Evolutionary conservation across 2,888 invertebrate genomes (phyloP), one percentile per base, ranked within the genome.

Genomic region (Drosophila falleni): DNA sequence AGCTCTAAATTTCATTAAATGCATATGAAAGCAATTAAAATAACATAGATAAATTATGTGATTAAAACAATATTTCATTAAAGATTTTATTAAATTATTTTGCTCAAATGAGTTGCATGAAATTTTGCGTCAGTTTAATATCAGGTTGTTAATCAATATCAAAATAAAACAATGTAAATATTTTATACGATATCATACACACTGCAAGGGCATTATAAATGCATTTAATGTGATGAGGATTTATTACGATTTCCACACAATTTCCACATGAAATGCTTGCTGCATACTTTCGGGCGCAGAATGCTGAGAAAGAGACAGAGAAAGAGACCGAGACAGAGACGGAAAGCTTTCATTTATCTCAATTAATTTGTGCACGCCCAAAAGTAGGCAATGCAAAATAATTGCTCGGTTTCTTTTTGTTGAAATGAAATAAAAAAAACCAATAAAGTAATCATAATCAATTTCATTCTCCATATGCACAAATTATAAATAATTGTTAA

Each of bases 401-500:
- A 31, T 19, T 26, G 39, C 16, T 29, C 3, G 31, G 16, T 13
- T 37, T 26, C 15, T 26, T 19, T 5, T 46, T 29, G 3, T 29
- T 29, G 10, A 44, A 55, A 55, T 44, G 35, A 47, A n/a, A n/a
- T n/a, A n/a, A n/a, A n/a, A n/a, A 47, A 58, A 58, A 44, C 35
- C 44, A 47, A 58, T 44, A 19, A 56, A 56, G 15, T 19, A 56
- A 56, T 37, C 31, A 44, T 44, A 33, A 56, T 44, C 31, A 55
- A 26, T 37, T 53, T 39, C 9, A 39, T 56, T 56, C 46, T 23
- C 15, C 23, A 26, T 15, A 37, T 53, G 61, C 26, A 35, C 44
- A 61, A 61, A 61, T 61, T 61, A 53, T 44, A 46, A 61, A 61
- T 61, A 53, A 53, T 53, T 61, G 44, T 26, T 37, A 61, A 19